Base-by-base conservation (phyloP, 1,140 invertebrate genomes). In the Drosophila parvula region DNA sequence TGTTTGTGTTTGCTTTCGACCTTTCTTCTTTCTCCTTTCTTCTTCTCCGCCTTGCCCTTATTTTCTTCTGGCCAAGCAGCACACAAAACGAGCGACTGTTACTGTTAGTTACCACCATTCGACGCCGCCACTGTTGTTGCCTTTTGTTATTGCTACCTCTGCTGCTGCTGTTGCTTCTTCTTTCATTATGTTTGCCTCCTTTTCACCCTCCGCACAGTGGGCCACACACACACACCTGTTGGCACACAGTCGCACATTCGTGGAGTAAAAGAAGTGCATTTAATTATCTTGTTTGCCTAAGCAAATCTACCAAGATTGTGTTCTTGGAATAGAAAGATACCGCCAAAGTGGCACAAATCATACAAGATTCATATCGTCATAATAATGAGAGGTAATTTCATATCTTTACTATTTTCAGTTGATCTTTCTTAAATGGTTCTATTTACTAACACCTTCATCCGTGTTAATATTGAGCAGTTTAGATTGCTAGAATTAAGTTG, bases 21-120 rank as follows among this genome's bases (percentile, higher is more conserved):
- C 83, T 88, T 88, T 88, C 83, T 84, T 84, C 78, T 83, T 74
- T 68, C 81, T 82, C 75, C 81, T 74, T 70, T 64, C 71, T 76
- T 58, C 48, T 59, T 57, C 62, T 59, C 63, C 74, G 75, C 67
- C 76, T 78, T 88, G 83, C 83, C 83, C 83, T 89, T 88, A 89
- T 88, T 88, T 83, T 60, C 53, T 81, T 55, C 64, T 69, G 53
- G 78, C 69, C 69, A 63, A 64, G 56, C 61, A 55, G 34, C 74
- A 68, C 47, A 74, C 77, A 75, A 84, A 75, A 74, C 62, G 73
- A 77, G 68, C 64, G 44, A 61, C 69, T 71, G 82, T 86, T 78
- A 86, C 78, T 81, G 75, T 78, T 86, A 74, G 75, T 78, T 86
- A 74, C 73, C 75, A 73, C 70, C 47, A 60, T 53, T 55, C 70